Evolutionary conservation across 2,113 vertebrate genomes (phyloP).

Genomic region (Lagopus muta): DNA sequence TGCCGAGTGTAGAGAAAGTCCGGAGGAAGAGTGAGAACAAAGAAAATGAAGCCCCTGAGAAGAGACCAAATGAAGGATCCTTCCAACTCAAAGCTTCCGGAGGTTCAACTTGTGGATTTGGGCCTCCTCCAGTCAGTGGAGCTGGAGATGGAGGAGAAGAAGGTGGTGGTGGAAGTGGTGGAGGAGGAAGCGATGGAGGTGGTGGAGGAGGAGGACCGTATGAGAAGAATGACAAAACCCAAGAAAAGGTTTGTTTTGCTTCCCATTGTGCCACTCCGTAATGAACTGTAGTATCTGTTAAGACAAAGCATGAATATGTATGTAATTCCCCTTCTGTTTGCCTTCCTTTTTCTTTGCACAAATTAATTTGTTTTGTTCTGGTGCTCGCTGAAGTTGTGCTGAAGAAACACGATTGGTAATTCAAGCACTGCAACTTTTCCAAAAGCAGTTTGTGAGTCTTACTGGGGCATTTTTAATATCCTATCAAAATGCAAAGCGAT

Average conservation of each 20-base stretch:
- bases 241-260: conserved; percentile 81
- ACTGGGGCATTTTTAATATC: background rate
- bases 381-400: background rate
- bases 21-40: conserved; percentile 91
- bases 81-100: conserved; percentile 82
- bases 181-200: conserved; percentile 73
- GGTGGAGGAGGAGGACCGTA: conserved; percentile 82
- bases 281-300: background rate
- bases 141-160: conserved; percentile 78
- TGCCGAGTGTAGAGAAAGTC: conserved; percentile 89
- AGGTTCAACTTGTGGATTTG: conserved; percentile 77
- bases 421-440: background rate
- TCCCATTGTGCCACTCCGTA: background rate
- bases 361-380: background rate
- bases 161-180: conserved; percentile 77
- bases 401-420: background rate
- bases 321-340: background rate
- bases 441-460: background rate
- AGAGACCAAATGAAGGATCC: conserved; percentile 85
- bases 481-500: background rate
- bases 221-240: conserved; percentile 90
- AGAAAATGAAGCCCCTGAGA: conserved; percentile 85
- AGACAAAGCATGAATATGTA: background rate
- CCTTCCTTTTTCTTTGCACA: background rate
- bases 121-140: conserved; percentile 66